Conservation (phyloP, 1,140 invertebrate genomes). For the Temnothorax nylanderi region DNA sequence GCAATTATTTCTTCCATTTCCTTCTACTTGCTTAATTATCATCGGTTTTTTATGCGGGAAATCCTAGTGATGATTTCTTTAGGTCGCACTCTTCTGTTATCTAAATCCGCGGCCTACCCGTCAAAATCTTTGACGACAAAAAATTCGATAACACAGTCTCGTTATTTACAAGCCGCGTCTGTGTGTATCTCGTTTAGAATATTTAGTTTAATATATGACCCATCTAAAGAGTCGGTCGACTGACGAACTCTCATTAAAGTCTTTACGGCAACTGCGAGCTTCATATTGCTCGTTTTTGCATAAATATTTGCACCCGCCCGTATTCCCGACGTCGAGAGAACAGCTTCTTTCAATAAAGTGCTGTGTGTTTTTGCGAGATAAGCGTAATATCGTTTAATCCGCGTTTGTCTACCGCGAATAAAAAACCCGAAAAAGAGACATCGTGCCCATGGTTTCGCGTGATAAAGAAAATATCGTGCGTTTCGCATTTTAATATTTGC, state of each 20-base stretch:
- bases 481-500: neutral
- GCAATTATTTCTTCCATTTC: neutral
- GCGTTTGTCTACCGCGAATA: neutral
- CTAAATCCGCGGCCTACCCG: neutral
- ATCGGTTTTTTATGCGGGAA: neutral
- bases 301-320: slow-evolving; percentile 37
- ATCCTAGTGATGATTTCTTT: neutral
- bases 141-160: neutral
- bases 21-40: neutral
- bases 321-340: neutral
- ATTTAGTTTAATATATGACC: slow-evolving; percentile 23
- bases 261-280: neutral
- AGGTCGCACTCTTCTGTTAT: neutral
- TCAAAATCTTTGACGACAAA: neutral
- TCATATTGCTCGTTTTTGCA: slow-evolving; percentile 25
- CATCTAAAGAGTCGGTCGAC: neutral
- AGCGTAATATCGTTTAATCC: slow-evolving; percentile 44
- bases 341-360: slow-evolving; percentile 22
- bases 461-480: neutral
- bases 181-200: neutral
- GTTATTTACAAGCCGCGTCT: neutral
- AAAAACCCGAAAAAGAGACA: slow-evolving; percentile 12
- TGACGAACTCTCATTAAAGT: slow-evolving; percentile 27
- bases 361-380: slow-evolving; percentile 34
- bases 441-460: neutral